Evolutionary conservation across 2,888 invertebrate species (phyloP), one percentile per base, ranked within the genome.

Genomic region (Timema podura): DNA sequence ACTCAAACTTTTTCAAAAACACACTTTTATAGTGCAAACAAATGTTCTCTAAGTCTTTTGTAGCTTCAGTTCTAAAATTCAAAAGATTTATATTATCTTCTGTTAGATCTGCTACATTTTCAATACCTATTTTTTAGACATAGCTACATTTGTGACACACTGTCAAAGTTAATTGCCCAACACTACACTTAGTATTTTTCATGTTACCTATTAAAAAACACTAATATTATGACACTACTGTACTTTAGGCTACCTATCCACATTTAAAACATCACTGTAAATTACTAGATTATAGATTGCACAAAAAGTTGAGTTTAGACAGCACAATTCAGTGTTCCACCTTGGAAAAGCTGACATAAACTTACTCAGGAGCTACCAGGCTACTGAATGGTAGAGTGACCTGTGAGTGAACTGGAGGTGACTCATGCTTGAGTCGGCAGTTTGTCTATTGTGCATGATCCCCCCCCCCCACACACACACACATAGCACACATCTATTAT

Each of bases 1-100:
- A 65, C 11, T 65, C 48, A 48, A 47, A 65, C 13, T 65, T 65
- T 48, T n/a, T 65, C 5, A 65, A 13, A 30, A 45, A 48, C 13
- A 47, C 65, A n/a, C 5, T 45, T 65, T 65, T 48, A 47, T 16
- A 7, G 2, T 46, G 16, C 13, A 47, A 15, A 7, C 7, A 45
- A 45, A 65, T n/a, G 51, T 15, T 5, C 16, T 54, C 16, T 54
- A 15, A 54, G 16, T 54, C 13, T 2, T 54, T 54, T 16, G 16
- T n/a, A 2, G 54, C 8, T 54, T 54, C 16, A 1, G 5, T n/a
- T 65, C 9, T 48, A 65, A 15, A 65, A n/a, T 65, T 65, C 44
- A 65, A 54, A 54, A 54, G 16, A 54, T 15, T 54, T 54, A n/a
- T 54, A 5, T 65, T 5, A 46, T 65, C 15, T 5, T 47, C 8